Evolutionary conservation across 2,888 invertebrate genomes (phyloP).

Genomic region (Troides helena): DNA sequence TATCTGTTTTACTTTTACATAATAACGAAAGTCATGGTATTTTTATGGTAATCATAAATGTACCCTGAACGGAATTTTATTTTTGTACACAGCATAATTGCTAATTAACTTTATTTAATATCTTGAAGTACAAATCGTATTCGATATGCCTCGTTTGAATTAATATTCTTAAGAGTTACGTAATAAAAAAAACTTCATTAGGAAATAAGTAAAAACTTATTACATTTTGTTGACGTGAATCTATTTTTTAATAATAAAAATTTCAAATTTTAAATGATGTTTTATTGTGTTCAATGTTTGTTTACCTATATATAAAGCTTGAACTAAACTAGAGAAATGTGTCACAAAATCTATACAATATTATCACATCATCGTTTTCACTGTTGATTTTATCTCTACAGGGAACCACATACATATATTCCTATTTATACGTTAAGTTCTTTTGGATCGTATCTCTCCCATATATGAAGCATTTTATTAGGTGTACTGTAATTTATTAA

Average conservation of each 20-base stretch:
- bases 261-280: conserved; percentile 8
- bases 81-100: conserved; percentile 12
- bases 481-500: too few relatives aligned
- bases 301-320: too few relatives aligned
- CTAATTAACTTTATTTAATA: not conserved
- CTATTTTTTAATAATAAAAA: conserved; percentile 26
- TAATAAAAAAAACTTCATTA: not conserved
- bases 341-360: too few relatives aligned
- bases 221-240: conserved; percentile 17
- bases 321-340: too few relatives aligned
- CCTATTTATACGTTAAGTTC: too few relatives aligned
- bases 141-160: conserved; percentile 1
- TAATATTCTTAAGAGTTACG: conserved; percentile 2
- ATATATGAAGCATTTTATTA: too few relatives aligned
- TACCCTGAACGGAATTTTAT: not conserved
- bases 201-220: conserved; percentile 2
- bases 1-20: not conserved
- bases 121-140: conserved; percentile 19
- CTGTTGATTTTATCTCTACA: too few relatives aligned
- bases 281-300: not conserved
- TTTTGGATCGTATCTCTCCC: too few relatives aligned
- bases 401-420: too few relatives aligned
- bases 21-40: not conserved
- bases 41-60: not conserved
- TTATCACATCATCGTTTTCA: too few relatives aligned